Conservation (phyloP, 2,797 vertebrate genomes). For the Acipenser oxyrinchus region DNA sequence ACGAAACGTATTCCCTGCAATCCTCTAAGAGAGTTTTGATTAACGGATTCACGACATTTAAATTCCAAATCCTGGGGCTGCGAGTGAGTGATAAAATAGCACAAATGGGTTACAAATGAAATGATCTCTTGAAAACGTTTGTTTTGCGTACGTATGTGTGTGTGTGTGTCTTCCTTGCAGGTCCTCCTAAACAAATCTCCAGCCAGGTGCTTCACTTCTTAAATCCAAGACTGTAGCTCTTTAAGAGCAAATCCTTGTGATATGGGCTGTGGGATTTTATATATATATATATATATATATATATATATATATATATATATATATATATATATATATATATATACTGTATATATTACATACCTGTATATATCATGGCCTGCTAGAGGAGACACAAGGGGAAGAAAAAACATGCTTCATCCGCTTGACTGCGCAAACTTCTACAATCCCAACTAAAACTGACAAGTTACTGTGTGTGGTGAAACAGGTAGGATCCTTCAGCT, state of each 20-base stretch:
- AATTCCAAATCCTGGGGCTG: conserved; percentile 27
- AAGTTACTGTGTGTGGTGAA: fast-evolving
- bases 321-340: no score
- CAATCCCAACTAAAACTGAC: background rate
- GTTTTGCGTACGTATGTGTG: no score
- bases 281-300: no score
- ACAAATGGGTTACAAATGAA: conserved; percentile 31
- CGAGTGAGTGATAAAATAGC: conserved; percentile 28
- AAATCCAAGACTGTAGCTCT: no score
- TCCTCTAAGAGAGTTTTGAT: conserved; percentile 34
- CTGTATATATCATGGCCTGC: conserved; percentile 16
- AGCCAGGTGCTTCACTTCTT: no score
- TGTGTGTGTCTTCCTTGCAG: no score
- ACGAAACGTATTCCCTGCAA: conserved; percentile 28
- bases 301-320: no score
- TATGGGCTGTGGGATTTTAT: conserved; percentile 1
- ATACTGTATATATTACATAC: conserved; percentile 2
- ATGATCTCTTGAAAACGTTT: conserved; percentile 12
- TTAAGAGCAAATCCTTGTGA: no score
- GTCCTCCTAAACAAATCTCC: no score
- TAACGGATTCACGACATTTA: conserved; percentile 32
- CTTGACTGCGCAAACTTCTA: fast-evolving
- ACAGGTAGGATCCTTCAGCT: background rate
- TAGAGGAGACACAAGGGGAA: background rate
- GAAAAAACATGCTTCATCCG: fast-evolving